phyloP scores from a whole-genome alignment of 2,888 invertebrate genomes.

The Trichopoda pennipes region DNA sequence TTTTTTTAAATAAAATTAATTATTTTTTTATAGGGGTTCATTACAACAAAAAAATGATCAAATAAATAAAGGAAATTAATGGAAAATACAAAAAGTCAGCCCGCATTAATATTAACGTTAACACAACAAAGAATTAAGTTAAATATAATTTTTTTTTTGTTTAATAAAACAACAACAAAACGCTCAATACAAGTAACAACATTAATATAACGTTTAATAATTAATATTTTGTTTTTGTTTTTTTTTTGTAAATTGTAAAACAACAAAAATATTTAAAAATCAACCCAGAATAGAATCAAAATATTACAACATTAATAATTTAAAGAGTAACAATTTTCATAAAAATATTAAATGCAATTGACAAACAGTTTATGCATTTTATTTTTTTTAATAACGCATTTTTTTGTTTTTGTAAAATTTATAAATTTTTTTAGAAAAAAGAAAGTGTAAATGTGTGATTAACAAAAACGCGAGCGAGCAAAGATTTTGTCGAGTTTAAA shows the following conservation, averaged over 20 bases:
- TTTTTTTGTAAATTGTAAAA: conserved; percentile 62
- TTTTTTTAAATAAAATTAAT: conserved; percentile 42
- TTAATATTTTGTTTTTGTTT: conserved; percentile 50
- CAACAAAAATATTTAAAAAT: conserved; percentile 68
- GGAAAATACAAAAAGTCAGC: conserved; percentile 69
- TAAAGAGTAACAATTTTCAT: conserved; percentile 45
- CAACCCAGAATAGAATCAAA: conserved; percentile 76
- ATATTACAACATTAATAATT: conserved; percentile 78
- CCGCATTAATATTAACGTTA: conserved; percentile 68
- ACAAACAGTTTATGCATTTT: conserved; percentile 36
- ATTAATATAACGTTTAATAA: conserved; percentile 63
- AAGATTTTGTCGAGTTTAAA: conserved; percentile 62
- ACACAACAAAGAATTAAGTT: conserved; percentile 60
- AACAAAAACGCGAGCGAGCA: conserved; percentile 62
- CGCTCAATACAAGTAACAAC: conserved; percentile 65
- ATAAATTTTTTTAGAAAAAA: conserved; percentile 10
- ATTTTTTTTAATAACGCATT: conserved; percentile 32
- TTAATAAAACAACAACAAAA: conserved; percentile 65
- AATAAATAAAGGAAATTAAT: conserved; percentile 54
- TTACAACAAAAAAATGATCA: conserved; percentile 37
- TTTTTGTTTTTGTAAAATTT: conserved; percentile 20
- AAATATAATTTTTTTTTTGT: conserved; percentile 51
- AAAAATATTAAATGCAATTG: conserved; percentile 53
- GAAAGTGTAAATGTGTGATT: conserved; percentile 34
- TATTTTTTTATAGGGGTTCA: conserved; percentile 15